Evolutionary conservation across 2,888 invertebrate genomes (phyloP).

Genomic region (Augochlorella aurata): DNA sequence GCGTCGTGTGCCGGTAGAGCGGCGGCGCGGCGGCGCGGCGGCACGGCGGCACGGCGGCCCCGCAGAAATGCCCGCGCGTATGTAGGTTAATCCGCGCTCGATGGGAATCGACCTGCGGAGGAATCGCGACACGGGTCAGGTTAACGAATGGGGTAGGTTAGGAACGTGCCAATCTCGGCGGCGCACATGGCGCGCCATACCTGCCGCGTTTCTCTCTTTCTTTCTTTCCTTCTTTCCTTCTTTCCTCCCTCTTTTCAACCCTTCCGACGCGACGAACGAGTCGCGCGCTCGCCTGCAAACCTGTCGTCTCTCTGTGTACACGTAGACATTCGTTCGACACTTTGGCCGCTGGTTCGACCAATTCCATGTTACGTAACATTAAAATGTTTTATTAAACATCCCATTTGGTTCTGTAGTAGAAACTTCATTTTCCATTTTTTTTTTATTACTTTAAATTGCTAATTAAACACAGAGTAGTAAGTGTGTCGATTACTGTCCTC

Average conservation of each 20-base stretch:
- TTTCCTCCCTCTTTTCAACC: not conserved
- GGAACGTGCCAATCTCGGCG: conserved; percentile 61
- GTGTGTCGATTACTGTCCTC: too few species aligned
- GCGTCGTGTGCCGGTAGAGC: conserved; percentile 42
- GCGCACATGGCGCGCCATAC: conserved; percentile 54
- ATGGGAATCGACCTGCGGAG: conserved; percentile 68
- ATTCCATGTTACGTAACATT: too few species aligned
- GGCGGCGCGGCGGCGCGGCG: not conserved
- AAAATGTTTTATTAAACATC: too few species aligned
- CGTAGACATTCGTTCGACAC: too few species aligned
- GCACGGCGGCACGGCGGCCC: conserved; percentile 13
- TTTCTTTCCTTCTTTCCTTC: not conserved
- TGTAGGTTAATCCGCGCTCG: conserved; percentile 71
- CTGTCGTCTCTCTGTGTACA: not conserved
- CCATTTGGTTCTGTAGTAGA: too few species aligned
- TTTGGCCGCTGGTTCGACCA: too few species aligned
- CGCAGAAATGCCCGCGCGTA: conserved; percentile 62
- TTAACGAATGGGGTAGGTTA: conserved; percentile 71
- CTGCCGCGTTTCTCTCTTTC: conserved; percentile 21
- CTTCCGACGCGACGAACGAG: not conserved
- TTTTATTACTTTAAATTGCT: too few species aligned
- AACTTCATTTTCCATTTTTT: too few species aligned
- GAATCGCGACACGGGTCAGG: conserved; percentile 66
- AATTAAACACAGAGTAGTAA: too few species aligned
- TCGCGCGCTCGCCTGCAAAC: not conserved